Evolutionary conservation across 2,888 invertebrate species (phyloP), one percentile per base, ranked within the genome.

Genomic region (Nebria brevicollis): DNA sequence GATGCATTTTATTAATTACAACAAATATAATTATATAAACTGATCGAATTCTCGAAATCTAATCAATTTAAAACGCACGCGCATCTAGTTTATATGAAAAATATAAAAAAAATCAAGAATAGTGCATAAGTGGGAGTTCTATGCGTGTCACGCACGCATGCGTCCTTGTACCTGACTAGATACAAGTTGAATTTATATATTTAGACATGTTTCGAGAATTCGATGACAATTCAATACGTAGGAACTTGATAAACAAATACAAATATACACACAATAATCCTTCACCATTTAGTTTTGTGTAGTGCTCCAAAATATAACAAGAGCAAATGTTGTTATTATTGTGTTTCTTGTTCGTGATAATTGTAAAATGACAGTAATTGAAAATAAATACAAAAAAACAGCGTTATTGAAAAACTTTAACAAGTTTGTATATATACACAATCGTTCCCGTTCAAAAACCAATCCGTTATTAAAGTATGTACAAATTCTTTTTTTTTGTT

Each of bases 1-100:
- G 54, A 54, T 54, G 54, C 54, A 54, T 54, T 54, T 54, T 54
- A 54, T 54, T 54, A 54, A 54, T 54, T 54, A 54, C 54, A 54
- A 54, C 54, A 54, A 54, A 54, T 54, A 11, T 54, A 3, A 54
- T 54, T 13, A 2, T 11, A 54, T 54, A 11, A 11, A 54, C 13
- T 54, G 54, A 54, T 54, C 7, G 13, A 54, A 54, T 7, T 54
- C 54, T 54, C 13, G 54, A 7, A 7, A 54, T 2, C 13, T 54
- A 54, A 54, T 5, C 8, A 54, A 34, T 5, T 34, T 5, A 34
- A 4, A 34, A 34, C 34, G 34, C 34, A 34, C 1, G 34, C 34
- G 34, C 20, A 20, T 20, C 20, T 20, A 20, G 20, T 20, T 20
- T 20, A 20, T 34, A 34, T 34, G 5, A 34, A 34, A 34, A 34